Evolutionary conservation across 2,888 invertebrate genomes (phyloP), one percentile per base, ranked within the genome.

Genomic region (Drosophila niveifrons): DNA sequence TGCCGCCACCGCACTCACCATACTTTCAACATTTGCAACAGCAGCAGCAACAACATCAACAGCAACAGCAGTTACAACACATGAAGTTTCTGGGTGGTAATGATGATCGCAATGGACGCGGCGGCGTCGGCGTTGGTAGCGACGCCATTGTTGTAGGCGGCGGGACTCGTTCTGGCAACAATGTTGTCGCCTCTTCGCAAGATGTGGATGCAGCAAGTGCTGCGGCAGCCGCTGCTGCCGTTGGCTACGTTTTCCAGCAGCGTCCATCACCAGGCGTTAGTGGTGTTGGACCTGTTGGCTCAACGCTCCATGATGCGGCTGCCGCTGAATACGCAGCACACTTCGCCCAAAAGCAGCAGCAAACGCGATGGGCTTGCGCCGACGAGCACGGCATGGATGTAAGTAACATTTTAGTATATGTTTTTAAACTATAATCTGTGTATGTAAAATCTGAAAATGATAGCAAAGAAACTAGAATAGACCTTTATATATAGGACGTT

Each of bases 331-430:
- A 97, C 91, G 91, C 91, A 8, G 94, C 95, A 73, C 94, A 95
- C 75, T 93, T 95, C 93, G 95, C 95, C 73, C 95, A 95, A 52
- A 96, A 86, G 29, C 85, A 96, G 92, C 94, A 95, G 83, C 95
- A 96, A 84, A 88, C 92, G 31, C 95, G 96, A 81, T 98, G 98
- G 98, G 96, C 97, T 39, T 94, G 97, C 69, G 97, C 97, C 69
- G 98, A 98, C 93, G 98, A 98, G 92, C 95, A 95, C 90, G 95
- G 96, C 90, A 95, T 96, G 86, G 97, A 97, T 94, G 97, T 97
- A 93, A 94, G 95, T 94, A 92, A 23, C 23, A 23, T 23, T 23
- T 23, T 23, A 23, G 23, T 23, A 23, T 23, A 6, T 23, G 23
- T 23, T 23, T 23, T 6, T 23, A 4, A 23, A 23, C 23, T 4